Evolutionary conservation across 2,888 invertebrate genomes (phyloP).

Genomic region (Drosophila setosimentum): DNA sequence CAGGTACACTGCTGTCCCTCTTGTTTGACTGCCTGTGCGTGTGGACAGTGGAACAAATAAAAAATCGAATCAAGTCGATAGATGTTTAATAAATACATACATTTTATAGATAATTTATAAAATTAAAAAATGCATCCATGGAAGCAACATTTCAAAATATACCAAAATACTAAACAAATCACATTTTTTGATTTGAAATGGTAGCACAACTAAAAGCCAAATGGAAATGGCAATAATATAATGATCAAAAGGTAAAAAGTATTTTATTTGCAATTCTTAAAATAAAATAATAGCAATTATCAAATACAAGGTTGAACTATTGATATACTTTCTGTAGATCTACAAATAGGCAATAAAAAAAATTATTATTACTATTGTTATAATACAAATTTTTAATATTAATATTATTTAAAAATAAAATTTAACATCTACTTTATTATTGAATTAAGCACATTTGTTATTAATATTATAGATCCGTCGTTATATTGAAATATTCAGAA

Average conservation of each 20-base stretch:
- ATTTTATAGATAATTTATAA: not conserved
- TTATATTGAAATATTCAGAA: not conserved
- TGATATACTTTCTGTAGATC: not conserved
- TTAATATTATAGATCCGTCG: not conserved
- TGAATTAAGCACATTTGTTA: not conserved
- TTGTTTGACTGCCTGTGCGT: conserved; percentile 1
- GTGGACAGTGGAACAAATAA: conserved; percentile 55
- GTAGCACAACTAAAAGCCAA: not conserved
- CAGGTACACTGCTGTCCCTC: conserved; percentile 61
- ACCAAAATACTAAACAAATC: not conserved
- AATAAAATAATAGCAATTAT: not conserved
- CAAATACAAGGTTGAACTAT: not conserved
- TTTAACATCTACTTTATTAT: not conserved
- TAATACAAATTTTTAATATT: not conserved
- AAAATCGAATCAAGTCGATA: not conserved
- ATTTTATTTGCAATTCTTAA: not conserved
- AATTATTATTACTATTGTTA: not conserved
- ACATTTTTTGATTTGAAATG: not conserved
- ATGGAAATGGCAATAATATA: not conserved
- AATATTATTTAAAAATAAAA: not conserved
- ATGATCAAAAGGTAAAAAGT: not conserved
- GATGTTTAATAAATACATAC: not conserved
- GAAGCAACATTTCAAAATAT: not conserved
- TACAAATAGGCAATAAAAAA: not conserved
- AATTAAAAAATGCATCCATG: accelerated